These are phyloP conservation scores for Lacanobia oleracea DNA, from an alignment of 2,888 invertebrate species.

Conservation along the genomic window DNA sequence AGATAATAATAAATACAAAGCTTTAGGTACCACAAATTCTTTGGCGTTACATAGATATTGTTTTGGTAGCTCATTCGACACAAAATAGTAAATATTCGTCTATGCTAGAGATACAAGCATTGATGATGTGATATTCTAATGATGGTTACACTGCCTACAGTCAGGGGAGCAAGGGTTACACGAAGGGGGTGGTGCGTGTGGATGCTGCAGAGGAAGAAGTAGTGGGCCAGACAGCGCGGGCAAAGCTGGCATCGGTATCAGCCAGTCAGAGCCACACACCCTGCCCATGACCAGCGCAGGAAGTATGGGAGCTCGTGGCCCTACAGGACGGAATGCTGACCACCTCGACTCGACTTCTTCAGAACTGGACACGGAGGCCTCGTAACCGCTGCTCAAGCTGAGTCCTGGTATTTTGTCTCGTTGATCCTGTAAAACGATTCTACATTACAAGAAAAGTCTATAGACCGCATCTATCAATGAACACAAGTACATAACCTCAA, in stretches of 20 bases:
- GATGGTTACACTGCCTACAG: slow-evolving; percentile 86
- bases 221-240: slow-evolving; percentile 83
- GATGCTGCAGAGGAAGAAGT: slow-evolving; percentile 85
- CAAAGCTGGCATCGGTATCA: slow-evolving; percentile 85
- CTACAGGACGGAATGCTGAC: slow-evolving; percentile 88
- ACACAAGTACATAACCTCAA: neutral
- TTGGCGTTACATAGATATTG: slow-evolving; percentile 65
- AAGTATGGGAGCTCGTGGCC: slow-evolving; percentile 85
- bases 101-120: slow-evolving; percentile 22
- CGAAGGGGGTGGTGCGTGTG: slow-evolving; percentile 75
- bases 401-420: slow-evolving; percentile 78
- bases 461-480: no score
- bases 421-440: slow-evolving; percentile 73
- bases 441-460: slow-evolving; percentile 6
- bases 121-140: slow-evolving; percentile 63
- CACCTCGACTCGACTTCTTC: slow-evolving; percentile 83
- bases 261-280: slow-evolving; percentile 89
- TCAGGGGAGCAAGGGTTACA: slow-evolving; percentile 86
- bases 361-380: slow-evolving; percentile 82
- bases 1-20: slow-evolving; percentile 44
- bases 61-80: slow-evolving; percentile 43
- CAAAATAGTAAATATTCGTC: slow-evolving; percentile 35
- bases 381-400: slow-evolving; percentile 73
- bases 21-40: slow-evolving; percentile 60
- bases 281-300: slow-evolving; percentile 88